A percentile compares a stretch with the other conserved stretches of the same genome.
phyloP scores from a whole-genome alignment of 2,113 vertebrate species.

The Peucedramus taeniatus region DNA sequence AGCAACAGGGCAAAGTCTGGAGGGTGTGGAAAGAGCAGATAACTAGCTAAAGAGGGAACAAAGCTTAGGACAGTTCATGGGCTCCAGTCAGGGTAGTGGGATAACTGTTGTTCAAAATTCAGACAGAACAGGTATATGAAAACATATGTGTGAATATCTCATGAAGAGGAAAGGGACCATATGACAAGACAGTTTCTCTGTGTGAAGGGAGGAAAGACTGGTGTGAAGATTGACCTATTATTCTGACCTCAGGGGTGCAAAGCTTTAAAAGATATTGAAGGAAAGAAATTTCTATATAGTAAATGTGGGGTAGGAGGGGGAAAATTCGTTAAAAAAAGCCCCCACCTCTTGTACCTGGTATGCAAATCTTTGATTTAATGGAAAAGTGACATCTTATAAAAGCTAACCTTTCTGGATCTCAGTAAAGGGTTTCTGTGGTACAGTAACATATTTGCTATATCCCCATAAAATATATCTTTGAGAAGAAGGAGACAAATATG shows the following conservation, averaged over 20 bases:
- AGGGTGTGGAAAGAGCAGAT: background rate
- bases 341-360: background rate
- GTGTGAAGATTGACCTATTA: background rate
- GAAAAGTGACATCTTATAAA: background rate
- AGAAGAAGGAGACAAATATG: background rate
- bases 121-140: background rate
- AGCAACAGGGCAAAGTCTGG: background rate
- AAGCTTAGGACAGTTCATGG: background rate
- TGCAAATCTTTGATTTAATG: background rate
- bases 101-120: background rate
- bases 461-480: background rate
- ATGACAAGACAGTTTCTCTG: background rate
- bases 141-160: background rate
- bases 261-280: background rate
- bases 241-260: background rate
- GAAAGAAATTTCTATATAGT: background rate
- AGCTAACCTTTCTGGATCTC: background rate
- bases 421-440: background rate
- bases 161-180: background rate
- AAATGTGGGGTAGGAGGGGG: background rate
- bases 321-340: rapidly evolving
- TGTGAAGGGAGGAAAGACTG: background rate
- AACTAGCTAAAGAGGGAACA: background rate
- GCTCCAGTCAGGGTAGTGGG: background rate
- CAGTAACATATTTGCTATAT: background rate